Evolutionary conservation across 2,113 vertebrate species (phyloP).

Genomic region (Trochalopteron elliotii): DNA sequence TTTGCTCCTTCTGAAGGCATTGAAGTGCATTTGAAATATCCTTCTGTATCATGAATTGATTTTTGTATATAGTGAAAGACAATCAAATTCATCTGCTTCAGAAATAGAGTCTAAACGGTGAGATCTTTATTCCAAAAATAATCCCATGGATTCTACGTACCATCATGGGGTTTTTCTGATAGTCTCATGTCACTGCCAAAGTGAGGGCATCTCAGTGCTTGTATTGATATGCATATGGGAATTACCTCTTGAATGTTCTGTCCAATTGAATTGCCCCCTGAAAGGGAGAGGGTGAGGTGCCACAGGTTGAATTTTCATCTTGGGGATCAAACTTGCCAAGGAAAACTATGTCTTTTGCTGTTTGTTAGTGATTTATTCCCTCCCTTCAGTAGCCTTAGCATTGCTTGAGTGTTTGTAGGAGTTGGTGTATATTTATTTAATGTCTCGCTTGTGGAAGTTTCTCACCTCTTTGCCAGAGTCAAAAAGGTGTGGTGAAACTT

Average conservation of each 20-base stretch:
- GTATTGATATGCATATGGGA: not conserved
- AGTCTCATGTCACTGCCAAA: not conserved
- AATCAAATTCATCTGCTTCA: not conserved
- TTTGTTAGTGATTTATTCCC: not conserved
- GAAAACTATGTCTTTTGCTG: not conserved
- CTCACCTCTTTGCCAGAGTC: not conserved
- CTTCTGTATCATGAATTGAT: constrained; percentile 25
- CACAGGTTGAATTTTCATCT: not conserved
- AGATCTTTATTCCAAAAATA: not conserved
- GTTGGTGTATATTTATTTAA: not conserved
- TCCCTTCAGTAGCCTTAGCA: not conserved
- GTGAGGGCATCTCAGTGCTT: not conserved
- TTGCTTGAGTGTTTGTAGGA: not conserved
- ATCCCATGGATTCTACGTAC: not conserved
- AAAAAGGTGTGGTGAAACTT: not conserved
- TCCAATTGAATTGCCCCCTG: rapidly evolving
- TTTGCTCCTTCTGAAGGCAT: constrained; percentile 32
- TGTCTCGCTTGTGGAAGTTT: not conserved
- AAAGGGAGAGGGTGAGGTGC: not conserved
- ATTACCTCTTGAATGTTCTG: rapidly evolving
- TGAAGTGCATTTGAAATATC: constrained; percentile 51
- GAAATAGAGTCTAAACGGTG: not conserved
- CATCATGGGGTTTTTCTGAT: not conserved
- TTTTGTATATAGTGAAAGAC: constrained; percentile 27
- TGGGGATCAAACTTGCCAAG: not conserved